Evolutionary conservation across 1,140 invertebrate genomes (phyloP).

Genomic region (Pogonognathellus flavescens): DNA sequence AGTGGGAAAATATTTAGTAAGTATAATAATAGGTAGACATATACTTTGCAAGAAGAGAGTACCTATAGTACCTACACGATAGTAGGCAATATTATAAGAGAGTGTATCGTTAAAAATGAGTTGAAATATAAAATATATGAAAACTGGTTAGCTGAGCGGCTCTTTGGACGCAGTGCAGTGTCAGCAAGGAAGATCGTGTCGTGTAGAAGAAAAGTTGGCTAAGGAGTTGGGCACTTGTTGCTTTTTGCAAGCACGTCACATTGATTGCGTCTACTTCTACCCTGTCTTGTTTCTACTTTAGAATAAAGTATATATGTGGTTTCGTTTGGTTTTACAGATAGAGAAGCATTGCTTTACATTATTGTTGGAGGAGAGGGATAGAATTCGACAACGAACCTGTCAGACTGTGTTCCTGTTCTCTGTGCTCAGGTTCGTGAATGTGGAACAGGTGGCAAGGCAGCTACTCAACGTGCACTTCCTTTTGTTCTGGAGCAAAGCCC

Average conservation of each 20-base stretch:
- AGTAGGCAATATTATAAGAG: not conserved
- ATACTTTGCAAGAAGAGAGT: not conserved
- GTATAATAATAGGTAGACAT: not conserved
- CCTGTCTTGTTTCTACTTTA: not conserved
- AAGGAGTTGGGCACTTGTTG: slow-evolving; percentile 38
- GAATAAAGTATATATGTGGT: not conserved
- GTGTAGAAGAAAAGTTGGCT: not conserved
- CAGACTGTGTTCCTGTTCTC: not conserved
- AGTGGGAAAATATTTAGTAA: too few relatives aligned
- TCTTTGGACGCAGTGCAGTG: not conserved
- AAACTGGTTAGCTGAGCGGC: not conserved
- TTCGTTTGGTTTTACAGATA: not conserved
- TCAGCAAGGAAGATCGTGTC: slow-evolving; percentile 2
- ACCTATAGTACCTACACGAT: not conserved
- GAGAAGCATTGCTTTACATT: not conserved
- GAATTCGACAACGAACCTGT: not conserved
- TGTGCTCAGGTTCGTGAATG: not conserved
- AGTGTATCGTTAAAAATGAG: not conserved
- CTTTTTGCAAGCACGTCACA: slow-evolving; percentile 41
- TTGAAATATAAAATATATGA: not conserved
- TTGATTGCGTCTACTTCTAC: slow-evolving; percentile 16
- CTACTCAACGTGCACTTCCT: slow-evolving; percentile 22
- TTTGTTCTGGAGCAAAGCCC: slow-evolving; percentile 19
- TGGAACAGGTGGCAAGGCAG: slow-evolving; percentile 38
- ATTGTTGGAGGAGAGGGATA: slow-evolving; percentile 3